Conservation (phyloP, 2,888 invertebrate genomes). For the Poecilobothrus nobilitatus region DNA sequence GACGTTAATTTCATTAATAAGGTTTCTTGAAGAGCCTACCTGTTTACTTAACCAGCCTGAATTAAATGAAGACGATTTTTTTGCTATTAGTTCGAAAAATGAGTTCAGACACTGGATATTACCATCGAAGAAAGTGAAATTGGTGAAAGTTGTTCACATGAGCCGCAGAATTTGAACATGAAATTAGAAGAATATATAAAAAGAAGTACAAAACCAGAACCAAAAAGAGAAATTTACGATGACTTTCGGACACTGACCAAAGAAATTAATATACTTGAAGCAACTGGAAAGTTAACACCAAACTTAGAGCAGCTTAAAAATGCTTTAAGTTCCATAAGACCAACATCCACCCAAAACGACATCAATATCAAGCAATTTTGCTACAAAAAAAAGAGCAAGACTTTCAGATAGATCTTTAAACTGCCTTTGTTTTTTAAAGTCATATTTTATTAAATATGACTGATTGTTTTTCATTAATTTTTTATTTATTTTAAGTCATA, state of each 20-base stretch:
- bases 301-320: conserved; percentile 4
- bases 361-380: not conserved
- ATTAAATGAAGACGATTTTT: not conserved
- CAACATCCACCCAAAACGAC: not conserved
- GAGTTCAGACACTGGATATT: conserved; percentile 3
- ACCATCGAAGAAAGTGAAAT: conserved; percentile 4
- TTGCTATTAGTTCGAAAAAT: conserved; percentile 8
- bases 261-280: not conserved
- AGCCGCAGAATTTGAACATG: conserved; percentile 6
- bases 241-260: not conserved
- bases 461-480: conserved; percentile 7
- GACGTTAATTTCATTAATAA: not conserved
- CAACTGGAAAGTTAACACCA: conserved; percentile 5
- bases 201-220: not conserved
- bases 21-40: not conserved
- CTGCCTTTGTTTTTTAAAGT: not conserved
- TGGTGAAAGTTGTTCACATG: conserved; percentile 8
- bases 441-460: conserved; percentile 7
- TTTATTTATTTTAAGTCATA: conserved; percentile 8
- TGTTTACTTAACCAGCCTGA: conserved; percentile 8
- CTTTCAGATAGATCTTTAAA: not conserved
- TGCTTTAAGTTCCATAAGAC: not conserved
- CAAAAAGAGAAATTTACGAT: not conserved
- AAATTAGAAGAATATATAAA: not conserved
- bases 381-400: not conserved